Evolutionary conservation across 2,113 vertebrate genomes (phyloP), one percentile per base, ranked within the genome.

Genomic region (Hepsetus odoe): DNA sequence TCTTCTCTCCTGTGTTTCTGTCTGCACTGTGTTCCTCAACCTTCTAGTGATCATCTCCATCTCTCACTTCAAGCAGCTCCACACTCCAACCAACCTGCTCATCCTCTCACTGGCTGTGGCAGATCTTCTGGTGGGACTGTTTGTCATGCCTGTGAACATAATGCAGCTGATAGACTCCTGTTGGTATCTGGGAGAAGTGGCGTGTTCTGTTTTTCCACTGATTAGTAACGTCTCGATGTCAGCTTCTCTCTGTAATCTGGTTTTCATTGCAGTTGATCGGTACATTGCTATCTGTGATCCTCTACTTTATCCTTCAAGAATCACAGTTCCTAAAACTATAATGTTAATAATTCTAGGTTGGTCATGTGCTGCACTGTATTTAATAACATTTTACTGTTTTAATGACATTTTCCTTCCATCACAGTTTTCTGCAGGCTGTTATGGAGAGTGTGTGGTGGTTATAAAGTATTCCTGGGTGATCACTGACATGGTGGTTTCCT

Each of bases 61-160:
- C 61, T 83, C 86, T n/a, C 88, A 91, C 73, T 91, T 16, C 87
- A 92, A 89, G 86, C 88, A 92, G 85, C 91, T 91, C n/a, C 90
- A 90, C 64, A 90, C 86, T 28, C 80, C 86, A 24, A 90, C 90
- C 78, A 92, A 92, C 85, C 68, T 89, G 58, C 62, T 91, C 26
- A 74, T 91, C 20, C 85, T 91, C 62, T 91, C 91, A 44, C 82
- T 92, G 83, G 90, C 89, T 49, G 8, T 82, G 42, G 85, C 84
- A 2, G 90, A 92, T 83, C 80, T 92, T 55, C 82, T 88, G 0
- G 77, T 90, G 0, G 90, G 89, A 58, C 75, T 90, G 61, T 33
- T 95, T 72, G 32, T 96, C 77, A 95, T 95, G 94, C 94, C 96
- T 12, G 93, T 91, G 44, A 95, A 88, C 13, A 77, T 56, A 0